Conservation (phyloP, 2,797 vertebrate species). For the Danio kyathit region DNA sequence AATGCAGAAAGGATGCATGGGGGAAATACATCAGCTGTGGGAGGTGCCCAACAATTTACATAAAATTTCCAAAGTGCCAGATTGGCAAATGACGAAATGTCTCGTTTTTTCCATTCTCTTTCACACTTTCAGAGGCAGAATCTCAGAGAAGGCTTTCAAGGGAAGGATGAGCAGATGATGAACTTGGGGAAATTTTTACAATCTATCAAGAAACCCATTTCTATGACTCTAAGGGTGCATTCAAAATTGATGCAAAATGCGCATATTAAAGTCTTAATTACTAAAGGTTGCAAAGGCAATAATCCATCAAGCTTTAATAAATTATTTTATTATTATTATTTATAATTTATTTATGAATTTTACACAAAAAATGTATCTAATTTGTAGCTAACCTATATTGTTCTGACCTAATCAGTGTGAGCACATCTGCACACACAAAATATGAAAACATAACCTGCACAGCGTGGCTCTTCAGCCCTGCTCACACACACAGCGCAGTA, state of each 20-base stretch:
- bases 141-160: constrained; percentile 41
- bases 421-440: constrained; percentile 50
- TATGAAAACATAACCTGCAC: constrained; percentile 52
- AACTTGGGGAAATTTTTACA: constrained; percentile 49
- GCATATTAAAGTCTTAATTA: not conserved
- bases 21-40: constrained; percentile 62
- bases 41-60: constrained; percentile 64
- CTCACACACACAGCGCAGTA: constrained; percentile 44
- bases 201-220: constrained; percentile 19
- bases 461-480: constrained; percentile 38
- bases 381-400: constrained; percentile 8
- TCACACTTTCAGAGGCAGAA: constrained; percentile 47
- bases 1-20: constrained; percentile 63
- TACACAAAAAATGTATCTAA: not conserved
- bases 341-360: not conserved
- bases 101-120: constrained; percentile 51
- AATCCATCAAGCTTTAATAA: not conserved
- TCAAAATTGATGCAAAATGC: not conserved
- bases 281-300: not conserved
- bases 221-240: not conserved
- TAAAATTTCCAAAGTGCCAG: constrained; percentile 68
- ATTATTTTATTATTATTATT: not conserved
- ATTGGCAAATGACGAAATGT: constrained; percentile 54
- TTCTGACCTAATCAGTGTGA: constrained; percentile 29
- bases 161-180: constrained; percentile 35